Evolutionary conservation across 2,797 vertebrate species (phyloP), one percentile per base, ranked within the genome.

Genomic region (Brachymystax lenok): DNA sequence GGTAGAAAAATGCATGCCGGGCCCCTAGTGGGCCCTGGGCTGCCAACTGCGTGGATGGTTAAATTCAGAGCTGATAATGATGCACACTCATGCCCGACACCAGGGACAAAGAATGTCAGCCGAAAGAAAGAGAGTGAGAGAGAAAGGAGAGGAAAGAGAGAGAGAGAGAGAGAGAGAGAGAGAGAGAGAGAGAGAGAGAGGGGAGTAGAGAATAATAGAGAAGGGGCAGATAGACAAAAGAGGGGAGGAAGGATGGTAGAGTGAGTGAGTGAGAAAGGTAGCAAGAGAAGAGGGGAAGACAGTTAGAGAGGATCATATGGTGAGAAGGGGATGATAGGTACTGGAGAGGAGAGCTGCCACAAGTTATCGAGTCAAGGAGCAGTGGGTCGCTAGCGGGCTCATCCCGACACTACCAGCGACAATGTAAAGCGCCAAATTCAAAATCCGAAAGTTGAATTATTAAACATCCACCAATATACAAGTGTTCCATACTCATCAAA

Each of bases 11-110:
- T 72, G 73, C 80, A 84, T 73, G 79, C 79, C 24, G 81, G 79
- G 85, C 82, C 88, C 80, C 86, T 66, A 30, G 86, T 85, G 90
- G 82, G 81, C 82, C 73, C 79, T 66, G 7, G 79, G 46, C 82
- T 85, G 83, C 85, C 82, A 87, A 79, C 81, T 83, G 85, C 21
- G 82, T 84, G 83, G 86, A 88, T 71, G 84, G 85, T 84, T 91
- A 91, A 91, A 16, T 88, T 74, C 83, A 83, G 85, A 83, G 81
- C 83, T 86, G 86, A 90, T 91, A 88, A 90, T 85, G 86, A 91
- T 87, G 86, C 88, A 85, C 80, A 83, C 80, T 83, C 77, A 84
- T 84, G 86, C 86, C 82, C 69, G 73, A 82, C 86, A 81, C 85
- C 85, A 85, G 90, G 86, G 86, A 91, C 83, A 87, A 87, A 74